Evolutionary conservation across 2,113 vertebrate genomes (phyloP).

Genomic region (Melanotaenia duboulayi): DNA sequence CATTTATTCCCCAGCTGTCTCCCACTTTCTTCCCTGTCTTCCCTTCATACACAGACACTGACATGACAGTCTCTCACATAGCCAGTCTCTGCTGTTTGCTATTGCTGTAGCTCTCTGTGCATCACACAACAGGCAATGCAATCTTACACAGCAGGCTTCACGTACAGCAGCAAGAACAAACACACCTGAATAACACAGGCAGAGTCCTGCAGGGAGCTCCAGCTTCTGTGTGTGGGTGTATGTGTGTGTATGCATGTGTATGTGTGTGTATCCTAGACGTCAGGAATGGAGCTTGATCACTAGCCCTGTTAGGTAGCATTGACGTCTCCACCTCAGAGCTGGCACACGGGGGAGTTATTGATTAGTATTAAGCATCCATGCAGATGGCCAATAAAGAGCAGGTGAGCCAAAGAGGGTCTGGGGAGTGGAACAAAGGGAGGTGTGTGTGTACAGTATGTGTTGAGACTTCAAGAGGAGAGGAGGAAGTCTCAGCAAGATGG

Average conservation of each 20-base stretch:
- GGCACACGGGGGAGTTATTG: slow-evolving; percentile 76
- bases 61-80: slow-evolving; percentile 64
- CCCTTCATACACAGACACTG: slow-evolving; percentile 44
- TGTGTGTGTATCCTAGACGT: slow-evolving; percentile 46
- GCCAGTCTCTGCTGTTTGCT: slow-evolving; percentile 68
- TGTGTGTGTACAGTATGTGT: slow-evolving; percentile 18
- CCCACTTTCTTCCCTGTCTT: slow-evolving; percentile 8
- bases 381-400: slow-evolving; percentile 77
- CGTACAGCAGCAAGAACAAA: slow-evolving; percentile 62
- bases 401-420: slow-evolving; percentile 66
- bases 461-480: background rate
- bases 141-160: slow-evolving; percentile 60
- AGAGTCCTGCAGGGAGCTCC: slow-evolving; percentile 61
- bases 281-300: slow-evolving; percentile 71
- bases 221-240: slow-evolving; percentile 19
- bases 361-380: slow-evolving; percentile 80
- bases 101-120: slow-evolving; percentile 60
- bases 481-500: background rate
- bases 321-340: slow-evolving; percentile 74
- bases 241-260: slow-evolving; percentile 31
- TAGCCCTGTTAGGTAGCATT: slow-evolving; percentile 74
- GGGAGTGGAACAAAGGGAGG: slow-evolving; percentile 16
- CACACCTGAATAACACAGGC: slow-evolving; percentile 69
- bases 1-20: slow-evolving; percentile 42
- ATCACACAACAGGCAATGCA: slow-evolving; percentile 70